These are phyloP conservation scores for Salminus brasiliensis DNA, from an alignment of 2,113 vertebrate species.

Conservation along the genomic window DNA sequence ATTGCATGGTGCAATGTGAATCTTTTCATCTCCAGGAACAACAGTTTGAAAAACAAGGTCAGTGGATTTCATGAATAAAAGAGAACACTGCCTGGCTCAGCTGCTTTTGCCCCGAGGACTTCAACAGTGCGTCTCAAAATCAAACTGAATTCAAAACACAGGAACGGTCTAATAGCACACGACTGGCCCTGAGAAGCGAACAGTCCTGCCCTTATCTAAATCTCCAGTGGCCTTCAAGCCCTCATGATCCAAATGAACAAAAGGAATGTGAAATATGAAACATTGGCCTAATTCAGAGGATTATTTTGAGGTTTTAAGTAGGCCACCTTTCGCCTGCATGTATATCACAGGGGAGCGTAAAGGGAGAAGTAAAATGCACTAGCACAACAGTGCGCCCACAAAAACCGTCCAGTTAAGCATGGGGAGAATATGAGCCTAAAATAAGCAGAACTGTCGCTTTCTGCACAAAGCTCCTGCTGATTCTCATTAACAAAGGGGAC, in stretches of 20 bases:
- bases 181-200: slow-evolving; percentile 38
- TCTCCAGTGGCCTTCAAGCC: slow-evolving; percentile 48
- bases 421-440: slow-evolving; percentile 25
- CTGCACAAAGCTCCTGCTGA: background rate
- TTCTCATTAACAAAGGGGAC: slow-evolving; percentile 5
- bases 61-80: slow-evolving; percentile 1
- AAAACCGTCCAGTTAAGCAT: slow-evolving; percentile 39
- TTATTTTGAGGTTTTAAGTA: slow-evolving; percentile 74
- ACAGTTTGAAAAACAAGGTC: background rate
- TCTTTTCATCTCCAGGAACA: background rate
- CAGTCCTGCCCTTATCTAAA: slow-evolving; percentile 52
- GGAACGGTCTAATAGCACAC: slow-evolving; percentile 36
- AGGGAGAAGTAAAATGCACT: slow-evolving; percentile 48
- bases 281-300: slow-evolving; percentile 72
- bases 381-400: background rate
- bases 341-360: slow-evolving; percentile 57
- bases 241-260: slow-evolving; percentile 66
- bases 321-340: slow-evolving; percentile 65
- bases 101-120: background rate
- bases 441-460: background rate
- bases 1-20: background rate
- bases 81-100: background rate
- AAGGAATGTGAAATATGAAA: slow-evolving; percentile 64
- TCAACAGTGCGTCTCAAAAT: background rate
- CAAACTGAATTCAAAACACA: slow-evolving; percentile 34